Conservation (phyloP, 2,113 vertebrate species). For the Pantherophis guttatus region DNA sequence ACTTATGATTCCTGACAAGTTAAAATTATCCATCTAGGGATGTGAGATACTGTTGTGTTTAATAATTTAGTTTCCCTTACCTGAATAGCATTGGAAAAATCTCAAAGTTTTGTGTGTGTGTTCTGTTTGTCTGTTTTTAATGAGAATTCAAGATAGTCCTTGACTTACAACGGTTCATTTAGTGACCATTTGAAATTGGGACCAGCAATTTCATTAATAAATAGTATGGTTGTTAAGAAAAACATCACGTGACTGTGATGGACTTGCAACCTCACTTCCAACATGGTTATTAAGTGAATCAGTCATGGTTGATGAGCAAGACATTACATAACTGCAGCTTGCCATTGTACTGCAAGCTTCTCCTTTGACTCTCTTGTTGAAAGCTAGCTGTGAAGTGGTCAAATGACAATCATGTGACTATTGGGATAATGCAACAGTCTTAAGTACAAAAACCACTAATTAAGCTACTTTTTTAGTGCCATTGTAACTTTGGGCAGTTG, state of each 20-base stretch:
- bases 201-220: not conserved
- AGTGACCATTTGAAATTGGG: not conserved
- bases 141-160: not conserved
- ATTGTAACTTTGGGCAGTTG: not conserved
- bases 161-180: not conserved
- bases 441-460: not conserved
- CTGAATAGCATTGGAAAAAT: not conserved
- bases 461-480: not conserved
- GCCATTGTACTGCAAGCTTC: not conserved
- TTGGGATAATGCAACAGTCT: not conserved
- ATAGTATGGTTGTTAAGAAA: not conserved
- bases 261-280: not conserved
- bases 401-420: not conserved
- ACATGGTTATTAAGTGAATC: not conserved
- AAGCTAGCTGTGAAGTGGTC: not conserved
- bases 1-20: not conserved
- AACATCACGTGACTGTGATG: not conserved
- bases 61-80: not conserved
- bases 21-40: not conserved
- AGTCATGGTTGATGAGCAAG: not conserved
- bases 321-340: not conserved
- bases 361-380: not conserved
- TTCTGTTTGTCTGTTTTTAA: not conserved
- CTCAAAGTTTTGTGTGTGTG: not conserved
- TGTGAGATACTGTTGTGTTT: not conserved